Conservation (phyloP, 2,888 invertebrate genomes). For the Chloroclysta siterata region DNA sequence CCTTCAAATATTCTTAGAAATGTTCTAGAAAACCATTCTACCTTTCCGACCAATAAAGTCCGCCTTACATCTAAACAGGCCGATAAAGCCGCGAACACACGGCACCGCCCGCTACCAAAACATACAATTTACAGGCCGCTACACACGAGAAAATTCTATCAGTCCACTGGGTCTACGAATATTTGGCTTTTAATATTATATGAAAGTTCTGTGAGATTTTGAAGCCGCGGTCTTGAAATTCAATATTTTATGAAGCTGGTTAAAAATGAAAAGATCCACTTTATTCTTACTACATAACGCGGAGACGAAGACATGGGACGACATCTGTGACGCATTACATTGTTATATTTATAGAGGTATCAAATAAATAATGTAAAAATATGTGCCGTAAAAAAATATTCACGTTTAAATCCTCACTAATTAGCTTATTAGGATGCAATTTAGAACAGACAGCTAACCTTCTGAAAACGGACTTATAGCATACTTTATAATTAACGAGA, state of each 20-base stretch:
- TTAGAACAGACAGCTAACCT: too few species aligned
- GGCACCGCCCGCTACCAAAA: slow-evolving; percentile 1
- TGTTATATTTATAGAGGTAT: too few species aligned
- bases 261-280: background rate
- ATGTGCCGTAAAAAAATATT: too few species aligned
- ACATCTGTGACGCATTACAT: too few species aligned
- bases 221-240: slow-evolving; percentile 1
- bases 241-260: background rate
- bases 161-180: slow-evolving; percentile 21
- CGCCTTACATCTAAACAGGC: slow-evolving; percentile 10
- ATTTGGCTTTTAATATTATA: slow-evolving; percentile 16
- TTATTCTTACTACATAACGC: background rate
- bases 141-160: slow-evolving; percentile 32
- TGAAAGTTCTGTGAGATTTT: slow-evolving; percentile 5
- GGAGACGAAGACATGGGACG: too few species aligned
- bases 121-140: slow-evolving; percentile 13
- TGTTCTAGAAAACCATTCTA: slow-evolving; percentile 6
- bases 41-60: slow-evolving; percentile 18
- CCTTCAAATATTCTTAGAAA: slow-evolving; percentile 1
- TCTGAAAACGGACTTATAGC: too few species aligned
- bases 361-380: too few species aligned
- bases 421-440: too few species aligned
- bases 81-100: slow-evolving; percentile 23
- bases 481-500: too few species aligned
- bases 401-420: too few species aligned